These are phyloP conservation scores for Bovichtus variegatus DNA, from an alignment of 2,797 vertebrate species.

Conservation along the genomic window DNA sequence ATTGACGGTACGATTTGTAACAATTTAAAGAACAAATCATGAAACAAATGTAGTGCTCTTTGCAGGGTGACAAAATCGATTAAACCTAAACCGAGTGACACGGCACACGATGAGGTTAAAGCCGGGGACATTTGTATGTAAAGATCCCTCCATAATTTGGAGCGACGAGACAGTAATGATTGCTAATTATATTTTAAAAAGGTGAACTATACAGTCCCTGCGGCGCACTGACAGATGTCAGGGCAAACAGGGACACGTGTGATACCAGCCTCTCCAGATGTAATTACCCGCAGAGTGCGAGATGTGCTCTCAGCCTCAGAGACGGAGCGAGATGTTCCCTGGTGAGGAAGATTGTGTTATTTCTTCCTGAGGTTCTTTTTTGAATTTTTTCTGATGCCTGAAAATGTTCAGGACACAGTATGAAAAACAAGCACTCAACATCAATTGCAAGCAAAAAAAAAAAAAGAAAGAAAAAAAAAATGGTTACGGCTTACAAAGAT, in stretches of 20 bases:
- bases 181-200: slow-evolving; percentile 45
- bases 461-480: not conserved
- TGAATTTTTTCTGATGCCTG: slow-evolving; percentile 8
- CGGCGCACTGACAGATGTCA: slow-evolving; percentile 24
- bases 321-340: slow-evolving; percentile 40
- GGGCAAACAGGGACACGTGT: slow-evolving; percentile 31
- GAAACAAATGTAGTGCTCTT: not conserved
- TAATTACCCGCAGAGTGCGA: slow-evolving; percentile 46
- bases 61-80: not conserved
- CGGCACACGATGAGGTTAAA: not conserved
- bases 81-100: not conserved
- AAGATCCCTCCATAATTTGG: slow-evolving; percentile 6
- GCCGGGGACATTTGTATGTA: slow-evolving; percentile 7
- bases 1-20: not conserved
- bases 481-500: not conserved
- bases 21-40: not conserved
- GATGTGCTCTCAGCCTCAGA: slow-evolving; percentile 19
- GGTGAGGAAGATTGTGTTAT: slow-evolving; percentile 1
- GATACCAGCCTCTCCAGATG: slow-evolving; percentile 47
- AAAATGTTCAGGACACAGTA: slow-evolving; percentile 1
- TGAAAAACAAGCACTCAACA: not conserved
- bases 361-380: not conserved
- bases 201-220: slow-evolving; percentile 29
- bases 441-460: not conserved
- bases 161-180: slow-evolving; percentile 4